Evolutionary conservation across 2,888 invertebrate genomes (phyloP).

Genomic region (Caradrina clavipalpis): DNA sequence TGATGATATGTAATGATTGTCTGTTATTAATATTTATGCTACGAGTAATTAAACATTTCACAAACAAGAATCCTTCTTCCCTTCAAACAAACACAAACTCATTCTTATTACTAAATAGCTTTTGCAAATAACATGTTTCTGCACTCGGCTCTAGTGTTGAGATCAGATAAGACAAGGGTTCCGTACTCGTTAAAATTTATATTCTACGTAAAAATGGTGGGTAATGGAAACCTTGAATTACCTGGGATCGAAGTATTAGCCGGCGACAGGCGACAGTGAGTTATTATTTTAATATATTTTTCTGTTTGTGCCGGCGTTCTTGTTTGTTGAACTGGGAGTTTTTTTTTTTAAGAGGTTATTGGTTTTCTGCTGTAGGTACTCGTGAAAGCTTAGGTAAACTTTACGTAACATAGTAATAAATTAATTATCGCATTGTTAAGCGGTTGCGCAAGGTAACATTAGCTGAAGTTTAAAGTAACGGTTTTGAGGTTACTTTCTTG

Average conservation of each 20-base stretch:
- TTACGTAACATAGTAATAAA: no score
- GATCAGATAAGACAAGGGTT: constrained; percentile 74
- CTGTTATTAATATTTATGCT: no score
- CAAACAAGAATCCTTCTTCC: neutral
- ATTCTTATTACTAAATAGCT: constrained; percentile 7
- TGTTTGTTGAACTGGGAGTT: constrained; percentile 22
- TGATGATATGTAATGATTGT: no score
- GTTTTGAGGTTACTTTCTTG: no score
- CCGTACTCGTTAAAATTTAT: constrained; percentile 76
- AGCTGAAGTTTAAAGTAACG: no score
- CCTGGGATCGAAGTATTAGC: constrained; percentile 64
- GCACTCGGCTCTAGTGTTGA: constrained; percentile 63
- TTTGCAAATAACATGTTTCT: constrained; percentile 50
- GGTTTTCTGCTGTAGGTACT: constrained; percentile 2
- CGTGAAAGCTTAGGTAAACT: no score
- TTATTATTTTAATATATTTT: constrained; percentile 71
- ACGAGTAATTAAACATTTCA: neutral
- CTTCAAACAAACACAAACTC: constrained; percentile 1
- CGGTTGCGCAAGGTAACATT: no score
- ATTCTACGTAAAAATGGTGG: constrained; percentile 71
- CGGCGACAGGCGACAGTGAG: constrained; percentile 62
- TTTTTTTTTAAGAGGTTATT: constrained; percentile 7
- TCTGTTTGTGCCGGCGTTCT: constrained; percentile 39
- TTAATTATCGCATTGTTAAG: no score
- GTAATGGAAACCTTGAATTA: constrained; percentile 63